These are phyloP conservation scores for Macrostomum lignano DNA, from an alignment of 1,140 invertebrate genomes.

Conservation along the genomic window DNA sequence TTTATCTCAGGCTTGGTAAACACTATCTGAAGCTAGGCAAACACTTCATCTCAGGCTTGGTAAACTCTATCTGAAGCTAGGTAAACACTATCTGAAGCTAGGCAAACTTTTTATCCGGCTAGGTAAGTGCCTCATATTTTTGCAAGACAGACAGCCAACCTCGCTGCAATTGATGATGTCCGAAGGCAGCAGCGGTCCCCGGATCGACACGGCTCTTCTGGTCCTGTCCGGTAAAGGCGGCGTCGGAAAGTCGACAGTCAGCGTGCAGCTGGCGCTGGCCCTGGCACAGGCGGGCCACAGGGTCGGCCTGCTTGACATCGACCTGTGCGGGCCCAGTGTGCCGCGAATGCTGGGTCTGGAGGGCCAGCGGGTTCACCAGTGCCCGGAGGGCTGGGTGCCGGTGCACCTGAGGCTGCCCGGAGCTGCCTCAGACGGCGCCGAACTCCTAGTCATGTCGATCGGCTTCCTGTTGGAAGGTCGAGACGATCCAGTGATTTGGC, in stretches of 20 bases:
- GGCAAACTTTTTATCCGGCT: no score
- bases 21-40: no score
- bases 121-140: no score
- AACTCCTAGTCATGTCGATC: conserved; percentile 71
- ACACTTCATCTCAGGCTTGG: no score
- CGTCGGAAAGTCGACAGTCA: conserved; percentile 81
- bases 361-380: conserved; percentile 36
- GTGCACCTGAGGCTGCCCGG: conserved; percentile 36
- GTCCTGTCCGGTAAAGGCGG: conserved; percentile 75
- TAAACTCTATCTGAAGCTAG: no score
- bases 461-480: conserved; percentile 50
- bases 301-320: conserved; percentile 72
- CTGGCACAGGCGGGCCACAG: conserved; percentile 49
- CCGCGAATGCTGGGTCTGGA: conserved; percentile 54
- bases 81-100: no score
- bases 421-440: conserved; percentile 39
- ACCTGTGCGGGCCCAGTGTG: conserved; percentile 74
- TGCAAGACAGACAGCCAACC: no score
- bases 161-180: no score
- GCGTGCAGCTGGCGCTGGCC: conserved; percentile 51
- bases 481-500: conserved; percentile 70
- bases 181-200: no score
- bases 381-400: conserved; percentile 57
- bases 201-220: conserved; percentile 26
- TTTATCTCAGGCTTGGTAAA: no score